Base-by-base conservation (phyloP, 2,888 invertebrate genomes). In the Tinea trinotella region DNA sequence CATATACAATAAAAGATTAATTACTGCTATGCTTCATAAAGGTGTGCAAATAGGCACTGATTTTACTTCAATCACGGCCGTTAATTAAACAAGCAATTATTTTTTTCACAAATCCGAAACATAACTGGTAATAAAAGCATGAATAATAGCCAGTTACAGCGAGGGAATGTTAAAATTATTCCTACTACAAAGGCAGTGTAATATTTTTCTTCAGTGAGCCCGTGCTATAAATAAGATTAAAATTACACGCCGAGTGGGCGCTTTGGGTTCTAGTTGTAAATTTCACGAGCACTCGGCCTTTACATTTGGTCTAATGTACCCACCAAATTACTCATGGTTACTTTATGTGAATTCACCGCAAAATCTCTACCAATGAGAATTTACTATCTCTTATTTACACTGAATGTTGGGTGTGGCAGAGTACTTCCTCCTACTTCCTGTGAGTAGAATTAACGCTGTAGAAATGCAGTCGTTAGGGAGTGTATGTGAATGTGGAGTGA, bases 211-310 rank as follows among this genome's bases (percentile, higher is more conserved):
- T 57, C 40, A 12, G 1, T 6, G 15, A 40, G 40, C n/a, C 40
- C 13, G 40, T 15, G 40, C 67, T 57, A 71, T 72, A 77, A 76
- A 79, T 68, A 72, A 70, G 69, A 74, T 76, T 76, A 74, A 74
- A 73, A 76, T 76, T 75, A 74, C 72, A 74, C 60, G 63, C 59
- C 54, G 60, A 66, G 62, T 65, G 64, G 64, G 65, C 63, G 64
- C 50, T 50, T 12, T n/a, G 18, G 24, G 22, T 24, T 50, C 18
- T 20, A 24, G 24, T 3, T 50, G 13, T 50, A 24, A 50, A 50
- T 50, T 50, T 24, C 12, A 50, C 12, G 24, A 50, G 13, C 24
- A 5, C 13, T 50, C 20, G 24, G 24, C 15, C 15, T 22, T 22
- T 50, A 50, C 50, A 19, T 15, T 48, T 20, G 48, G 12, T 48